Base-by-base conservation (phyloP, 1,140 invertebrate genomes). In the Contarinia nasturtii region DNA sequence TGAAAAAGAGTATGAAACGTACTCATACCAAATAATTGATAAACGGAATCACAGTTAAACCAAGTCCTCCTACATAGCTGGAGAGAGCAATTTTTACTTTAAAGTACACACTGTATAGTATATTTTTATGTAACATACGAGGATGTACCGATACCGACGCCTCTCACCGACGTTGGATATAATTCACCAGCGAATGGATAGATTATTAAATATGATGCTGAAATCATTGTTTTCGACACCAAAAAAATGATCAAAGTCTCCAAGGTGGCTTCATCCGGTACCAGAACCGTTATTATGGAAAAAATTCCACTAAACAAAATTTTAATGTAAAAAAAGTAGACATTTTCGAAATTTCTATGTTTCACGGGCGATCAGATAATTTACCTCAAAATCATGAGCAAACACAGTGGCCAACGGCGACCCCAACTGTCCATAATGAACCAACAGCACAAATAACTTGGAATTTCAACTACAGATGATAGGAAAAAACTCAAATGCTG, bases 121-220 rank as follows among this genome's bases (percentile, higher is more conserved):
- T n/a, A n/a, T n/a, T n/a, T n/a, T n/a, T n/a, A n/a, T n/a, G n/a
- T n/a, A n/a, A n/a, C n/a, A n/a, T n/a, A n/a, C 15, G 86, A 84
- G 2, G 84, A 87, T 34, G 83, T 80, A n/a, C 85, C 86, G 50
- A 90, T 88, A 11, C 86, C 87, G 27, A 90, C 67, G 2, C 86
- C 87, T 51, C 86, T 72, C 17, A 87, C 70, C 63, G 86, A 80
- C 2, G 86, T 88, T 1, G 87, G 86, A 64, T 88, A 89, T 12
- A 90, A 63, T 67, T 91, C 87, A 3, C 85, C 86, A 54, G 86
- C 86, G 60, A 89, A 89, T 1, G 87, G 83, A 64, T 90, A 90
- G 50, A 92, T 86, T 15, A 91, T 86, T 20, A 89, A 67, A 65
- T 92, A 93, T 1, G 87, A 86, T 5, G 86, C 86, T 1, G 87